A percentile compares a stretch with the other conserved stretches of the same genome.
These are phyloP conservation scores for Sebastes matsubarae DNA, from an alignment of 2,797 vertebrate genomes.

Conservation along the genomic window DNA sequence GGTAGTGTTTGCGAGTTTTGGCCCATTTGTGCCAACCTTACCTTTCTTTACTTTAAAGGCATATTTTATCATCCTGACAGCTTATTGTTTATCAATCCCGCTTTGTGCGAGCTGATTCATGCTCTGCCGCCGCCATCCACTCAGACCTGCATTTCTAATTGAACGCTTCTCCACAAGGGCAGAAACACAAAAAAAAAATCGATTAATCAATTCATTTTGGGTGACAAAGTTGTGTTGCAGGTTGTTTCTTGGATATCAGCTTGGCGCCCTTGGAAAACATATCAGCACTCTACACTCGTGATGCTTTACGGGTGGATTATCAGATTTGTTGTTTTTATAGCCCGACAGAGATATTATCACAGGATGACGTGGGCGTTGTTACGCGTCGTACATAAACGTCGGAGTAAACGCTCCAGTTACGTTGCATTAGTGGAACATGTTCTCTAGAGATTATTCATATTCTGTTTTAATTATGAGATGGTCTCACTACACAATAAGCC, in stretches of 20 bases:
- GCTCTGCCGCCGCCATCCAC: constrained; percentile 23
- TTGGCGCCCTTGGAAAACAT: constrained; percentile 3
- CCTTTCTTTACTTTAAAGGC: constrained; percentile 46
- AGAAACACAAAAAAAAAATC: background rate
- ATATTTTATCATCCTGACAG: constrained; percentile 67
- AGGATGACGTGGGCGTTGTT: constrained; percentile 20
- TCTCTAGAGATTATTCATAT: constrained; percentile 65
- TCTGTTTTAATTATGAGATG: constrained; percentile 74
- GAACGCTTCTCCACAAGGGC: constrained; percentile 22
- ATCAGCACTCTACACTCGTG: background rate
- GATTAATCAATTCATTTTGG: constrained; percentile 35
- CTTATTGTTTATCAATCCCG: constrained; percentile 74
- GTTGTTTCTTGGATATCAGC: constrained; percentile 12
- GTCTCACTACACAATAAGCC: constrained; percentile 66
- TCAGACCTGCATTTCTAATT: constrained; percentile 57
- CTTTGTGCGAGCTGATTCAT: constrained; percentile 53
- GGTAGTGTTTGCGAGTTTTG: constrained; percentile 22
- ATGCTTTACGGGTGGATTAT: constrained; percentile 18
- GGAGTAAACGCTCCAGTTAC: constrained; percentile 36
- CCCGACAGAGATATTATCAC: constrained; percentile 19
- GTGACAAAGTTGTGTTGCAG: constrained; percentile 10
- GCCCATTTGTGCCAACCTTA: constrained; percentile 41
- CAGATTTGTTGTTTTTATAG: constrained; percentile 10
- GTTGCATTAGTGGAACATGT: constrained; percentile 56
- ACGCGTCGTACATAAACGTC: background rate